phyloP scores from a whole-genome alignment of 2,888 invertebrate genomes.

The Catocala sponsa region DNA sequence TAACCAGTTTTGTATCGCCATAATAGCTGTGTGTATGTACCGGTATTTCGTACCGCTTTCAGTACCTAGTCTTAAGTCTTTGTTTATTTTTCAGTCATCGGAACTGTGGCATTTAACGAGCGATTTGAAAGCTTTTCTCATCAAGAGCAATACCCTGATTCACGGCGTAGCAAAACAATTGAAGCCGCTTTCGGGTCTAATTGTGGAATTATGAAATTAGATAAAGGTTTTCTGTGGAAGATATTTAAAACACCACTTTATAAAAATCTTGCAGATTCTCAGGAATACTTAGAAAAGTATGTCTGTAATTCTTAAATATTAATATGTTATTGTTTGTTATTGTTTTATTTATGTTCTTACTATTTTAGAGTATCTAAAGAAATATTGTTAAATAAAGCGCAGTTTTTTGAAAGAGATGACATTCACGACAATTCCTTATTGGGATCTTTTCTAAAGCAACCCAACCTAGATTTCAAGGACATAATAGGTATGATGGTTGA shows the following conservation, averaged over 20 bases:
- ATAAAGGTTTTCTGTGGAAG: slow-evolving; percentile 92
- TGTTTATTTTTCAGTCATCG: slow-evolving; percentile 89
- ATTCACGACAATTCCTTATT: slow-evolving; percentile 86
- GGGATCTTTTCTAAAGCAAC: slow-evolving; percentile 90
- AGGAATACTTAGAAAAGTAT: slow-evolving; percentile 91
- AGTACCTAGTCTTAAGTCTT: no score
- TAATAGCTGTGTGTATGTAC: no score
- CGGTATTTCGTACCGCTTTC: no score
- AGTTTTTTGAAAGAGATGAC: slow-evolving; percentile 75
- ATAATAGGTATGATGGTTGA: slow-evolving; percentile 95
- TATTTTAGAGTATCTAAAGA: slow-evolving; percentile 89
- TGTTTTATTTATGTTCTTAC: background rate
- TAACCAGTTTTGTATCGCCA: no score
- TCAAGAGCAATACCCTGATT: slow-evolving; percentile 87
- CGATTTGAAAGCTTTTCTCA: slow-evolving; percentile 90
- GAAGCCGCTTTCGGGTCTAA: slow-evolving; percentile 92
- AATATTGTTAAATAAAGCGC: slow-evolving; percentile 88
- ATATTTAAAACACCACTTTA: slow-evolving; percentile 92
- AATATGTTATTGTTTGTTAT: background rate
- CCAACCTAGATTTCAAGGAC: slow-evolving; percentile 92
- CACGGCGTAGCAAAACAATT: slow-evolving; percentile 91
- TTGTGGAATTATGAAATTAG: slow-evolving; percentile 90
- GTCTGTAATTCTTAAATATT: slow-evolving; percentile 5
- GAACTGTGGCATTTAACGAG: slow-evolving; percentile 91
- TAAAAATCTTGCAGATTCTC: slow-evolving; percentile 90